These are phyloP conservation scores for Tapirus terrestris DNA, from an alignment of 2,113 vertebrate species.

Conservation along the genomic window DNA sequence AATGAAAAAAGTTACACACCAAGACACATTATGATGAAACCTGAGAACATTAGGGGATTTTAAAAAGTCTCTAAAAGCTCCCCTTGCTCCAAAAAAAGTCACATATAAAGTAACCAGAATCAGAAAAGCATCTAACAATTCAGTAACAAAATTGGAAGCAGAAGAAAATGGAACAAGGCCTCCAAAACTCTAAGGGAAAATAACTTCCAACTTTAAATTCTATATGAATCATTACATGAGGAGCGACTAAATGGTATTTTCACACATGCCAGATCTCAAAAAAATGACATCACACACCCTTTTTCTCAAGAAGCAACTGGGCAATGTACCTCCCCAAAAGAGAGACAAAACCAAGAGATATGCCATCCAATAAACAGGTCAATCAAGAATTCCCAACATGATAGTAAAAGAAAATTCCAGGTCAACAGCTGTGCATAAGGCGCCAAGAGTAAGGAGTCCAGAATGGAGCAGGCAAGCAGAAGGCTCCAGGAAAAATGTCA, in stretches of 20 bases:
- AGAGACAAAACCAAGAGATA: not conserved
- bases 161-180: not conserved
- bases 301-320: constrained; percentile 20
- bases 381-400: not conserved
- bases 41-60: not conserved
- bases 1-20: not conserved
- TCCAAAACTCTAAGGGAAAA: not conserved
- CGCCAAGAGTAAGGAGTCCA: not conserved
- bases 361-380: not conserved
- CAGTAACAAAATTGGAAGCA: not conserved
- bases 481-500: not conserved
- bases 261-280: not conserved
- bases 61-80: not conserved
- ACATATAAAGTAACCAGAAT: not conserved
- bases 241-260: not conserved
- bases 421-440: not conserved
- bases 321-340: not conserved
- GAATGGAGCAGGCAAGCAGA: not conserved
- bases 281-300: not conserved
- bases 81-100: not conserved
- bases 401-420: not conserved
- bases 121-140: not conserved
- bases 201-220: constrained; percentile 39
- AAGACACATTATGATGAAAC: not conserved
- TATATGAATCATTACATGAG: not conserved